Evolutionary conservation across 2,888 invertebrate species (phyloP).

Genomic region (Andrena praecox): DNA sequence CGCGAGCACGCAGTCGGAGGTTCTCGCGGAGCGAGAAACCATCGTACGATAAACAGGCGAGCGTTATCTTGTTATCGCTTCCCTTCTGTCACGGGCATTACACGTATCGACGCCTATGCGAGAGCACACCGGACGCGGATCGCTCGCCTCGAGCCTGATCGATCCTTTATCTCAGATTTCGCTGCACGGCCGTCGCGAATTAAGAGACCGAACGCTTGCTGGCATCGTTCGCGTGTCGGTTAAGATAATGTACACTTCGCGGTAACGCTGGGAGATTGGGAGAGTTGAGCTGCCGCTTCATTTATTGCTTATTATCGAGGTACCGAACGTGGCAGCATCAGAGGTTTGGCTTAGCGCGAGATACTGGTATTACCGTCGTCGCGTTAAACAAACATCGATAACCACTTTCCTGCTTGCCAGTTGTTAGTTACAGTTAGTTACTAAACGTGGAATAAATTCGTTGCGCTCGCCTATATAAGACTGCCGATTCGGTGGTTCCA

Average conservation of each 20-base stretch:
- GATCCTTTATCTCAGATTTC: neutral
- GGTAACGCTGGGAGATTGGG: neutral
- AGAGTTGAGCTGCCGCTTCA: neutral
- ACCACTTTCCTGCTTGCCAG: neutral
- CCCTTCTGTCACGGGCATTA: slow-evolving; percentile 12
- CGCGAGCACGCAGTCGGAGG: slow-evolving; percentile 19
- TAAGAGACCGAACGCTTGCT: neutral
- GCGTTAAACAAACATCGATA: neutral
- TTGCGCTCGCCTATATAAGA: neutral
- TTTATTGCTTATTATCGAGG: neutral
- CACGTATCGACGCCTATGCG: neutral
- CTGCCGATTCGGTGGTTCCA: neutral
- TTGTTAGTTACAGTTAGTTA: neutral
- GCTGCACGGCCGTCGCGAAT: neutral
- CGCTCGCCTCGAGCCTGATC: neutral
- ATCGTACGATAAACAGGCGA: slow-evolving; percentile 39
- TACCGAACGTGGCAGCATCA: too few species aligned
- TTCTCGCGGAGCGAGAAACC: slow-evolving; percentile 30
- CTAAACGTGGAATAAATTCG: neutral
- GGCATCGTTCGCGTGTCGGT: neutral
- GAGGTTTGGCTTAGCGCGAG: neutral
- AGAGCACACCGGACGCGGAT: neutral
- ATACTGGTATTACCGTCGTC: neutral
- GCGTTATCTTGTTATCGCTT: slow-evolving; percentile 14
- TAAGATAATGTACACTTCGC: neutral